These are phyloP conservation scores for Diprion similis DNA, from an alignment of 1,140 invertebrate species.

Conservation along the genomic window DNA sequence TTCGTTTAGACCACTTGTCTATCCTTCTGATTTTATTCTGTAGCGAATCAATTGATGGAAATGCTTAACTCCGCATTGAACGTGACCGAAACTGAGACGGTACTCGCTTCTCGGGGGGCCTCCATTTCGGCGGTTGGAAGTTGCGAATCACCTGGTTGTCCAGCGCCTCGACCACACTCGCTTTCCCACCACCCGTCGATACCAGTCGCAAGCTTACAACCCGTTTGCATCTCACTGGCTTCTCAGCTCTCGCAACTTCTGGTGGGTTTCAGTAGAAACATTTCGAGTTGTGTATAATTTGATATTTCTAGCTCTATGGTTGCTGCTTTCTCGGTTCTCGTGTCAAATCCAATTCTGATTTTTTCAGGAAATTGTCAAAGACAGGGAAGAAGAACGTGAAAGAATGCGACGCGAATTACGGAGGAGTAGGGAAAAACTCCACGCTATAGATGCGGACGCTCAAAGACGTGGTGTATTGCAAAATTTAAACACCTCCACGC, in stretches of 20 bases:
- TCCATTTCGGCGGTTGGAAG: conserved; percentile 29
- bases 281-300: conserved; percentile 12
- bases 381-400: conserved; percentile 78
- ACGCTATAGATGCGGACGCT: conserved; percentile 64
- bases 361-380: conserved; percentile 73
- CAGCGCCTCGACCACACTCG: conserved; percentile 39
- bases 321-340: too few species aligned
- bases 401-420: conserved; percentile 75
- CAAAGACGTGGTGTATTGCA: conserved; percentile 49
- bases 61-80: conserved; percentile 63
- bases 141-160: conserved; percentile 49
- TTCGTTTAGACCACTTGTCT: conserved; percentile 9
- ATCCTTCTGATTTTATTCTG: conserved; percentile 21
- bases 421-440: conserved; percentile 74
- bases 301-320: conserved; percentile 12
- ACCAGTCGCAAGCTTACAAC: conserved; percentile 54
- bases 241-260: conserved; percentile 63
- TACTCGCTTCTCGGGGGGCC: conserved; percentile 47
- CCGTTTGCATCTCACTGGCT: conserved; percentile 59
- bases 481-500: conserved; percentile 29
- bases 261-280: conserved; percentile 43
- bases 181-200: conserved; percentile 52
- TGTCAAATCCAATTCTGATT: conserved; percentile 3
- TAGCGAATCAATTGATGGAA: conserved; percentile 63
- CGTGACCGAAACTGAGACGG: conserved; percentile 63